A percentile compares a stretch with the other conserved stretches of the same genome.
Evolutionary conservation across 2,888 invertebrate species (phyloP).

Genomic region (Napeogenes inachia): DNA sequence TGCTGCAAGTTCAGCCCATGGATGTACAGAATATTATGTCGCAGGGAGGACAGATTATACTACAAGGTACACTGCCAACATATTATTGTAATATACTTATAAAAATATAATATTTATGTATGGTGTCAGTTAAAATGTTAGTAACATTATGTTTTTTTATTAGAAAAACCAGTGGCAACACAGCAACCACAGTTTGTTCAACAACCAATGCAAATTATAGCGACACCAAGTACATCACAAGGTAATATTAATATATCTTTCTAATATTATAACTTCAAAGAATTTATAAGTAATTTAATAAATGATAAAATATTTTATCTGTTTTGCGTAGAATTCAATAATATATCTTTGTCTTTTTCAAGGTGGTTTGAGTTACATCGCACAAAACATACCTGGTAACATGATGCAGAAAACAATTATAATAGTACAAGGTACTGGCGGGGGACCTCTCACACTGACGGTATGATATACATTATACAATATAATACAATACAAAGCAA

Average conservation of each 20-base stretch:
- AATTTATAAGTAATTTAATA: not conserved
- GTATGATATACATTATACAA: conserved; percentile 41
- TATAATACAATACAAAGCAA: too few species aligned
- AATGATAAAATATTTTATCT: too few species aligned
- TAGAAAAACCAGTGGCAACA: conserved; percentile 57
- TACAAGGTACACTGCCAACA: conserved; percentile 54
- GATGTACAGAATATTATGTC: conserved; percentile 69
- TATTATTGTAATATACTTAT: too few species aligned
- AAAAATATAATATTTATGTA: too few species aligned
- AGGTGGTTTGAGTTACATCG: conserved; percentile 65
- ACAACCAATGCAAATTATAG: conserved; percentile 70
- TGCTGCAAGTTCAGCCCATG: conserved; percentile 71
- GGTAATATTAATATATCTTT: conserved; percentile 41
- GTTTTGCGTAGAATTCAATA: not conserved
- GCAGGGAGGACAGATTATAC: conserved; percentile 66
- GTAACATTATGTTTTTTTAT: conserved; percentile 6
- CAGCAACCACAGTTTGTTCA: conserved; percentile 63
- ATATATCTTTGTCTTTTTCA: conserved; percentile 17
- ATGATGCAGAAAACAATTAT: conserved; percentile 76
- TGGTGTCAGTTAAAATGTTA: not conserved
- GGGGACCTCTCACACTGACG: conserved; percentile 70
- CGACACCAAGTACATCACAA: conserved; percentile 62
- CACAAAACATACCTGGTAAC: conserved; percentile 65
- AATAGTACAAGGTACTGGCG: conserved; percentile 69
- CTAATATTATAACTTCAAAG: not conserved